Evolutionary conservation across 2,797 vertebrate species (phyloP).

Genomic region (Cryptoprocta ferox): DNA sequence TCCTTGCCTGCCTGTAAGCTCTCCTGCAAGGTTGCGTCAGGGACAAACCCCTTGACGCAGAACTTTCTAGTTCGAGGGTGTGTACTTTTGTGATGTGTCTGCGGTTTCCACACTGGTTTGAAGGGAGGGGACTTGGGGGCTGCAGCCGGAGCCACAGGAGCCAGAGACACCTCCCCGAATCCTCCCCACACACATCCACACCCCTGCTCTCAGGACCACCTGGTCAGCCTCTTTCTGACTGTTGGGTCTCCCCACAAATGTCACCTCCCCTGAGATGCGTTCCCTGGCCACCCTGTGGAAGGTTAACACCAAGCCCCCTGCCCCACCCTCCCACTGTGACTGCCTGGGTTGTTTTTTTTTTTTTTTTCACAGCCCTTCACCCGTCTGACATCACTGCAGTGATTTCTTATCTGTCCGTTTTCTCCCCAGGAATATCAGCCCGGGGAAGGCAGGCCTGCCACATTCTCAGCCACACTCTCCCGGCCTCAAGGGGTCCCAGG

Average conservation of each 20-base stretch:
- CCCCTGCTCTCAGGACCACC: background rate
- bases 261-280: background rate
- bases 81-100: too few species aligned
- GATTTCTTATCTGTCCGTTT: accelerated
- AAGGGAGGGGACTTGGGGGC: background rate
- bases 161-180: background rate
- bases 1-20: background rate
- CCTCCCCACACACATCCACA: background rate
- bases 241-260: background rate
- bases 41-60: background rate
- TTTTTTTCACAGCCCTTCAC: background rate
- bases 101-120: background rate
- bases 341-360: too few species aligned
- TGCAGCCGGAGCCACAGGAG: background rate
- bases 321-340: background rate
- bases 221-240: background rate
- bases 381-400: background rate
- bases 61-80: background rate
- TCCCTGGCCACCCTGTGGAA: background rate
- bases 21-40: background rate
- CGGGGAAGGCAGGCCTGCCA: background rate
- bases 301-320: too few species aligned
- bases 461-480: background rate
- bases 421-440: background rate
- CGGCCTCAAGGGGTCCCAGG: background rate